Evolutionary conservation across 2,888 invertebrate species (phyloP).

Genomic region (Cremastinae sp.): DNA sequence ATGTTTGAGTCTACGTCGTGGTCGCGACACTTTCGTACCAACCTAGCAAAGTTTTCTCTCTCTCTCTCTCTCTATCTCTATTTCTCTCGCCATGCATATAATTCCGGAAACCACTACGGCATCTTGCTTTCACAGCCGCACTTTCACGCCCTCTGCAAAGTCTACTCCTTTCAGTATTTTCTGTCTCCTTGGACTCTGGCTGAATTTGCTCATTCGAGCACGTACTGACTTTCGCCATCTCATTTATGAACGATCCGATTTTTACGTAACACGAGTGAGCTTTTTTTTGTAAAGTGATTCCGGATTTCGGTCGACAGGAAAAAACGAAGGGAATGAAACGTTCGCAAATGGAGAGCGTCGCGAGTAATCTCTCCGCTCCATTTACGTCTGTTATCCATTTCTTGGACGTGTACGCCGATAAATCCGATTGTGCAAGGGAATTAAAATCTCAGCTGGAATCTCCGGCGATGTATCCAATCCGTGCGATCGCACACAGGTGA

Average conservation of each 20-base stretch:
- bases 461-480: not conserved
- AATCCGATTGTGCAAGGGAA: slow-evolving; percentile 40
- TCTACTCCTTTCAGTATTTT: slow-evolving; percentile 26
- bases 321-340: not conserved
- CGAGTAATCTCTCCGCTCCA: not conserved
- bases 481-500: not conserved
- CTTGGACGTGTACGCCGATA: slow-evolving; percentile 32
- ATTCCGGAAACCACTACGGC: slow-evolving; percentile 28
- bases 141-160: slow-evolving; percentile 28
- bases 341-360: too few species aligned
- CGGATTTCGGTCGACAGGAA: too few species aligned
- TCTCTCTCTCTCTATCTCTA: not conserved
- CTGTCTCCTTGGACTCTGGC: not conserved
- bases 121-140: slow-evolving; percentile 35
- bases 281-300: too few species aligned
- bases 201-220: not conserved
- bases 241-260: slow-evolving; percentile 66
- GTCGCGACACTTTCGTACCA: slow-evolving; percentile 71
- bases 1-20: slow-evolving; percentile 58
- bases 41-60: slow-evolving; percentile 27
- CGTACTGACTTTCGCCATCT: slow-evolving; percentile 66
- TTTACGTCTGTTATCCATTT: slow-evolving; percentile 4
- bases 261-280: too few species aligned
- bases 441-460: slow-evolving; percentile 42
- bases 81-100: not conserved